Base-by-base conservation (phyloP, 2,113 vertebrate species). In the Nibea coibor region DNA sequence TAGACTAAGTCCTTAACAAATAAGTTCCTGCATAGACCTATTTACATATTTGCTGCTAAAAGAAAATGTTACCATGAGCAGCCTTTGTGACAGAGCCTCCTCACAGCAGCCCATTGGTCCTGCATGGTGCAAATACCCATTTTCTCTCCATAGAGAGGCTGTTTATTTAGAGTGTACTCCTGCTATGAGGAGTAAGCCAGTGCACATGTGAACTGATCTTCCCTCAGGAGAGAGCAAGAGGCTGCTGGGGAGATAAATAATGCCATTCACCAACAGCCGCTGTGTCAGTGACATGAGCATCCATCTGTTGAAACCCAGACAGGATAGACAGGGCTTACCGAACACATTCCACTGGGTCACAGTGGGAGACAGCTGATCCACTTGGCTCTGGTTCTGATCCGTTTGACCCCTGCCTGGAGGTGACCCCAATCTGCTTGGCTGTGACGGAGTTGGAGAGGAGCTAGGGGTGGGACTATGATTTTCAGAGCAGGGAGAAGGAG, bases 331-430 rank as follows among this genome's bases (percentile, higher is more conserved):
- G 58, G 76, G 83, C 85, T 86, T 87, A 87, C 69, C 43, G 70
- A 75, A 73, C 66, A 28, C 88, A 90, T 90, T 90, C 84, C 80
- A 69, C 69, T 50, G 47, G 5, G 26, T 26, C 58, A 22, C 86
- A 70, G 78, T 45, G 66, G 87, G 82, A 84, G 71, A 82, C 85
- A 87, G 88, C 87, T 89, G 88, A 90, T 89, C 87, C 72, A 80
- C 80, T 85, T 64, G 78, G 81, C 80, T 81, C 43, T 84, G 87
- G 86, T 90, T 87, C 84, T 72, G 87, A 90, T 86, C 76, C 26
- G 20, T 75, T 67, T 87, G 81, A 91, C 85, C 88, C 83, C 72
- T 63, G 78, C 79, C 69, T 78, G 39, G 68, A 88, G 78, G 72
- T 86, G 85, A 88, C 78, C 83, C 66, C 81, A 84, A 89, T 91